Percentiles rank a stretch among this genome's conserved stretches.
Evolutionary conservation across 2,888 invertebrate species (phyloP).

Genomic region (Hoplodrina ambigua): DNA sequence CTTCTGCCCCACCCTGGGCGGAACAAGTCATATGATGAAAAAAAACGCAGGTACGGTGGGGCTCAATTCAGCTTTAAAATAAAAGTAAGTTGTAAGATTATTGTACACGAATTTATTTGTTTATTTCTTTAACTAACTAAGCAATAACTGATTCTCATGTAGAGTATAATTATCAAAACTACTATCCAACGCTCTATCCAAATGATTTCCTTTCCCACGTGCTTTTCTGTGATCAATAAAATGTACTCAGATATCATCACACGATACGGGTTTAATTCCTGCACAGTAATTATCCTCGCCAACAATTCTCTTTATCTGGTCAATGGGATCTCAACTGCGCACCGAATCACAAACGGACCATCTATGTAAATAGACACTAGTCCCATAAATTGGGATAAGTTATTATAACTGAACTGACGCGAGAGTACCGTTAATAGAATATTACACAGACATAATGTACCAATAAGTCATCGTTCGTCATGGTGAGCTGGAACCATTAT

Average conservation of each 20-base stretch:
- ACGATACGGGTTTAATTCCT: conserved; percentile 34
- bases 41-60: no score
- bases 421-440: conserved; percentile 81
- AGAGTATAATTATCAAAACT: background rate
- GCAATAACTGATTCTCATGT: no score
- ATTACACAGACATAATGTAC: conserved; percentile 77
- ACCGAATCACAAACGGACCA: conserved; percentile 48
- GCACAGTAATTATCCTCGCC: conserved; percentile 45
- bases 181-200: background rate
- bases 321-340: conserved; percentile 41
- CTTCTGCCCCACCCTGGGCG: no score
- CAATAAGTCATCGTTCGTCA: conserved; percentile 84
- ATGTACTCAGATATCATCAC: conserved; percentile 23
- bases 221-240: conserved; percentile 28
- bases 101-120: no score
- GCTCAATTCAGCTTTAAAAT: no score
- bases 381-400: conserved; percentile 77
- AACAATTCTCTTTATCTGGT: conserved; percentile 36
- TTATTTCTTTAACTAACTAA: no score
- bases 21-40: no score
- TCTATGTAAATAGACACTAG: conserved; percentile 72
- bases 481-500: conserved; percentile 64
- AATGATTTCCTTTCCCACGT: conserved; percentile 2
- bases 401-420: conserved; percentile 69
- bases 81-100: no score